Evolutionary conservation across 2,797 vertebrate species (phyloP).

Genomic region (Petrocephalus sullivani): DNA sequence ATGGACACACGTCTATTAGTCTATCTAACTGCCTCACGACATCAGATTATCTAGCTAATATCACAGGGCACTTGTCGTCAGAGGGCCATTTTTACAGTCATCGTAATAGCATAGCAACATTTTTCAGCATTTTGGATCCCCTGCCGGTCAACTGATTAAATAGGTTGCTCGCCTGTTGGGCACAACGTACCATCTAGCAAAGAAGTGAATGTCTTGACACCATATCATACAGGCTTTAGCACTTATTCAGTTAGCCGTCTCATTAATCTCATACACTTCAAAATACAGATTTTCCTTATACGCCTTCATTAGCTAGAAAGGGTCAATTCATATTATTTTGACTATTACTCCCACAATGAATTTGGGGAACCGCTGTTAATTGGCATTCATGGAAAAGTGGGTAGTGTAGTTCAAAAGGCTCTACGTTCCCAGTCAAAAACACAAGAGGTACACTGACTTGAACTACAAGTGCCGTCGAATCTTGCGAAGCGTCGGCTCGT

Average conservation of each 20-base stretch:
- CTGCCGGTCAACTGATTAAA: neutral
- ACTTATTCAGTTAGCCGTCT: neutral
- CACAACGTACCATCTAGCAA: neutral
- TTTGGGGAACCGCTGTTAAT: neutral
- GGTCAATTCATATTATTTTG: neutral
- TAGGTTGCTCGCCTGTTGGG: neutral
- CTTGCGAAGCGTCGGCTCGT: constrained; percentile 55
- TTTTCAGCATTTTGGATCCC: neutral
- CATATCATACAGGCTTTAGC: neutral
- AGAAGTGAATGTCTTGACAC: neutral
- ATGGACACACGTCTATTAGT: neutral
- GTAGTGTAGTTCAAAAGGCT: constrained; percentile 45
- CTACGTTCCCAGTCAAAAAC: neutral
- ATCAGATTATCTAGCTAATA: neutral
- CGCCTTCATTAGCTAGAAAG: neutral
- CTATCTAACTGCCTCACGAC: neutral
- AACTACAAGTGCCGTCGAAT: constrained; percentile 60
- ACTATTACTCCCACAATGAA: constrained; percentile 49
- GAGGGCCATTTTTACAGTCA: neutral
- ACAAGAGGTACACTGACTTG: rapidly evolving
- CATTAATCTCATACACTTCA: constrained; percentile 13
- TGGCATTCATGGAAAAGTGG: neutral
- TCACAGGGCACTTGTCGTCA: neutral
- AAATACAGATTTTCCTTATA: constrained; percentile 34
- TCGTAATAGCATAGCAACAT: neutral